These are phyloP conservation scores for Drosophila tanythrix DNA, from an alignment of 2,888 invertebrate genomes.

Conservation along the genomic window DNA sequence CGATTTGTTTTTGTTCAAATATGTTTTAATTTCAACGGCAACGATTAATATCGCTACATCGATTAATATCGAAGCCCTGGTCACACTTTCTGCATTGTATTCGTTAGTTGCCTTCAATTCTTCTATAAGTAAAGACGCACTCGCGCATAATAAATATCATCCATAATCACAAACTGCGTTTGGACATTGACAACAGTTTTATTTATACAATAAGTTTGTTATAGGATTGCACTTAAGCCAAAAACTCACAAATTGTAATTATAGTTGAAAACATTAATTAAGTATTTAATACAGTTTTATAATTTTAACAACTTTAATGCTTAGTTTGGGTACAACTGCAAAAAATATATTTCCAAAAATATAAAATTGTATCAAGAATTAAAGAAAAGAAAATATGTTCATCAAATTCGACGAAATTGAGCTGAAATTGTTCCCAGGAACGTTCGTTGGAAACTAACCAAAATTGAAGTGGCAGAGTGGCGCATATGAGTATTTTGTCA, in stretches of 20 bases:
- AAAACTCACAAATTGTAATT: no score
- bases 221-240: background rate
- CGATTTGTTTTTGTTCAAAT: background rate
- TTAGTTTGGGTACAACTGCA: background rate
- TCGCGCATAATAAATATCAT: no score
- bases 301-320: background rate
- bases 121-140: no score
- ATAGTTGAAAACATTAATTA: no score
- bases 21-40: no score
- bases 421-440: slow-evolving; percentile 12
- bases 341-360: background rate
- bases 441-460: slow-evolving; percentile 19
- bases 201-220: background rate
- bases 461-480: slow-evolving; percentile 3
- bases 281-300: background rate
- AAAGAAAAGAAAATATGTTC: background rate
- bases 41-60: no score
- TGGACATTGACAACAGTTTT: background rate
- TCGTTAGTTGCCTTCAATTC: no score
- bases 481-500: slow-evolving; percentile 7
- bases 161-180: no score
- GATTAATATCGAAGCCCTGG: no score
- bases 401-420: slow-evolving; percentile 1
- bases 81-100: no score
- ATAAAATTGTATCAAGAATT: background rate